A percentile compares a stretch with the other conserved stretches of the same genome.
phyloP scores from a whole-genome alignment of 2,888 invertebrate species.

The Graphium colonna region DNA sequence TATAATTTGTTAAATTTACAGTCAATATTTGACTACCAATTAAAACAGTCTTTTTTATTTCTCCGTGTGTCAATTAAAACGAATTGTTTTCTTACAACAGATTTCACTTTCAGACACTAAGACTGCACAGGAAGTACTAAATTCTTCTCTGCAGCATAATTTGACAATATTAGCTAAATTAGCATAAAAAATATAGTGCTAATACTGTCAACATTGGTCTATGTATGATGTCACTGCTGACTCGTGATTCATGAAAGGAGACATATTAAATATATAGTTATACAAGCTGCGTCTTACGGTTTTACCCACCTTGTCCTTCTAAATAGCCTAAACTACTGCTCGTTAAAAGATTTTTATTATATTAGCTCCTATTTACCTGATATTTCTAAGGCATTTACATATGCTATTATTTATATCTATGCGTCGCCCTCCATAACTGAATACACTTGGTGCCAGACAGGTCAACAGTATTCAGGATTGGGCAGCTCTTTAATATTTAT shows the following conservation, averaged over 20 bases:
- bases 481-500: slow-evolving; percentile 50
- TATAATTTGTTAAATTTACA: background rate
- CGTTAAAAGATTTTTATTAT: too few relatives aligned
- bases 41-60: background rate
- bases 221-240: slow-evolving; percentile 1
- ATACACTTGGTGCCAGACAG: slow-evolving; percentile 42
- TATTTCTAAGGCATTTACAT: too few relatives aligned
- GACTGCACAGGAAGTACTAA: too few relatives aligned
- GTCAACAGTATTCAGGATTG: slow-evolving; percentile 52
- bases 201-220: slow-evolving; percentile 9
- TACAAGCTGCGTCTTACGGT: too few relatives aligned
- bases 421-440: slow-evolving; percentile 36
- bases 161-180: background rate
- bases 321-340: too few relatives aligned
- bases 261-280: slow-evolving; percentile 6
- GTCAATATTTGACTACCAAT: too few relatives aligned
- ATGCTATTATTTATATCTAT: slow-evolving; percentile 32
- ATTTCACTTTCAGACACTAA: too few relatives aligned
- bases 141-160: background rate
- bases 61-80: too few relatives aligned
- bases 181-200: slow-evolving; percentile 9
- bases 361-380: too few relatives aligned
- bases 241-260: slow-evolving; percentile 7
- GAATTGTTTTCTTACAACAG: too few relatives aligned
- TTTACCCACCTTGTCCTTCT: too few relatives aligned